Conservation (phyloP, 2,797 vertebrate genomes). For the Synanceia verrucosa region DNA sequence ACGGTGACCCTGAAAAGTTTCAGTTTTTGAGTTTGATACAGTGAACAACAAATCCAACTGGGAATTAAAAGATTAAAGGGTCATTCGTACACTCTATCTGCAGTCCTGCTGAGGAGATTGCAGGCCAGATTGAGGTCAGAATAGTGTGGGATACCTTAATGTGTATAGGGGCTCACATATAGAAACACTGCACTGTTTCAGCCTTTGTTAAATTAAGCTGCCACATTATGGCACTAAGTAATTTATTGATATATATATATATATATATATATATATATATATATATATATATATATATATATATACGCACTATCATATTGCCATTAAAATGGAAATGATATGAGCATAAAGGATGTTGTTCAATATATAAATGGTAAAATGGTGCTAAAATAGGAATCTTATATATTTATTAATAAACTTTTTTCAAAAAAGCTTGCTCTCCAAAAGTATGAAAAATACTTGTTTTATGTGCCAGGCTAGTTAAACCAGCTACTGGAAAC, state of each 20-base stretch:
- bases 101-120: slow-evolving; percentile 22
- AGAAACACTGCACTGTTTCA: slow-evolving; percentile 10
- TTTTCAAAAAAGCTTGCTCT: background rate
- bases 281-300: slow-evolving; percentile 15
- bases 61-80: slow-evolving; percentile 45
- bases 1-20: background rate
- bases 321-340: slow-evolving; percentile 26
- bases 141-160: slow-evolving; percentile 23
- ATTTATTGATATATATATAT: slow-evolving; percentile 20
- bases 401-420: background rate
- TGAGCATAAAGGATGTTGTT: background rate
- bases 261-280: slow-evolving; percentile 21
- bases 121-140: slow-evolving; percentile 33
- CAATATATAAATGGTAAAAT: background rate
- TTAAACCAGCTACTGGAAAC: background rate
- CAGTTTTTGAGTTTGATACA: slow-evolving; percentile 11
- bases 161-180: background rate
- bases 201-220: slow-evolving; percentile 9
- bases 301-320: slow-evolving; percentile 17
- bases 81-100: slow-evolving; percentile 23
- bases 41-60: background rate
- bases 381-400: no score
- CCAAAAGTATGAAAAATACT: background rate
- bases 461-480: background rate
- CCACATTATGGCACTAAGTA: background rate